phyloP scores from a whole-genome alignment of 2,797 vertebrate species.

The Neopelma chrysocephalum region DNA sequence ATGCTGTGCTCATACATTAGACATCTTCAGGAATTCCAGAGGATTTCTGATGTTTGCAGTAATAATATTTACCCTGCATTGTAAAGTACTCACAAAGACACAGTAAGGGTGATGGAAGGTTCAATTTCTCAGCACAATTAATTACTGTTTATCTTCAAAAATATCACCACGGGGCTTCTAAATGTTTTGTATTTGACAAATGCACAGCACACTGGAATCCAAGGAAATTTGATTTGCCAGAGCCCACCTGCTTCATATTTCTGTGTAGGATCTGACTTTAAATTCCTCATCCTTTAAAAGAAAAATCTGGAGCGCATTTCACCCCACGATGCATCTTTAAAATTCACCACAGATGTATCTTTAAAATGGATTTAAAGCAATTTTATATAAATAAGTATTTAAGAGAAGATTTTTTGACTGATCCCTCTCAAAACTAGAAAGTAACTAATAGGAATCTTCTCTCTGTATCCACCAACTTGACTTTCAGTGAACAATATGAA shows the following conservation, averaged over 20 bases:
- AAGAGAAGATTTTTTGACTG: not conserved
- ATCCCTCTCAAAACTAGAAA: not conserved
- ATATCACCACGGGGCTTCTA: not conserved
- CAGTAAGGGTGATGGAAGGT: not conserved
- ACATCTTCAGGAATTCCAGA: not conserved
- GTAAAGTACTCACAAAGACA: not conserved
- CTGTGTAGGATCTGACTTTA: not conserved
- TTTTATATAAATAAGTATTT: not conserved
- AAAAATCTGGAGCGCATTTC: not conserved
- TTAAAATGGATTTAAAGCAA: not conserved
- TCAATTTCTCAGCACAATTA: not conserved
- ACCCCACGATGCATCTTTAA: accelerated
- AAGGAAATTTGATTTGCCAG: not conserved
- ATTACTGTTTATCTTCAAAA: not conserved
- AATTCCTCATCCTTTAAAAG: not conserved
- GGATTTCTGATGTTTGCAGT: not conserved
- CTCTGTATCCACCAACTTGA: not conserved
- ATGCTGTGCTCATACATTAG: accelerated
- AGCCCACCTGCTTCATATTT: not conserved
- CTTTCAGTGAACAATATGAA: not conserved
- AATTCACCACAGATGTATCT: not conserved
- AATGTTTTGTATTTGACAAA: not conserved
- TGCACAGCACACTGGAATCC: not conserved
- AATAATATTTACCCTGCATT: not conserved
- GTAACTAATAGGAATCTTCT: not conserved